Conservation (phyloP, 2,797 vertebrate species). For the Gobio occitaniae region DNA sequence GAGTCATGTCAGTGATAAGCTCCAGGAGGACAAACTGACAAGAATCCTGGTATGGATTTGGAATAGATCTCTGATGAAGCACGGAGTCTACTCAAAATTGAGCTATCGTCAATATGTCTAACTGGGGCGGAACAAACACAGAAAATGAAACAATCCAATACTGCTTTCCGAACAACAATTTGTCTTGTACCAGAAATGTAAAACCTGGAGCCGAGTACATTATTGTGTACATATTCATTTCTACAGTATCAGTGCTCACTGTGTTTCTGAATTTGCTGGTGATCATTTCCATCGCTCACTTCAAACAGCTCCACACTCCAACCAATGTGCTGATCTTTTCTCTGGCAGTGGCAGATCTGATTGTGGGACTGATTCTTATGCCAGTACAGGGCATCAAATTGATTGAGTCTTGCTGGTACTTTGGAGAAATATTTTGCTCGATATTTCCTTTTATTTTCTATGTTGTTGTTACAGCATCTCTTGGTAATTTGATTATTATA, state of each 20-base stretch:
- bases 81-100: background rate
- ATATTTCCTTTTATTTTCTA: constrained; percentile 37
- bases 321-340: constrained; percentile 57
- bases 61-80: background rate
- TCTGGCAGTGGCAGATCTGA: constrained; percentile 57
- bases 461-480: constrained; percentile 76
- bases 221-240: constrained; percentile 59
- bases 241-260: constrained; percentile 48
- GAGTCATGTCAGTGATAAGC: background rate
- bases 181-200: constrained; percentile 40
- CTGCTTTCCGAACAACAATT: constrained; percentile 51
- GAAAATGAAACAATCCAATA: constrained; percentile 30
- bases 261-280: constrained; percentile 59
- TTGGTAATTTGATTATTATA: constrained; percentile 80
- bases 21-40: background rate
- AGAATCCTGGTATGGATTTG: background rate
- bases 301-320: constrained; percentile 60
- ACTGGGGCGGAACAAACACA: background rate
- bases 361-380: constrained; percentile 47
- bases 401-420: constrained; percentile 52
- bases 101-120: background rate
- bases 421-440: constrained; percentile 41
- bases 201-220: background rate
- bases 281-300: constrained; percentile 57
- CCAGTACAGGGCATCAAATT: constrained; percentile 46